Base-by-base conservation (phyloP, 53 echinoderm and acorn worm species). In the Zoroaster sp. region DNA sequence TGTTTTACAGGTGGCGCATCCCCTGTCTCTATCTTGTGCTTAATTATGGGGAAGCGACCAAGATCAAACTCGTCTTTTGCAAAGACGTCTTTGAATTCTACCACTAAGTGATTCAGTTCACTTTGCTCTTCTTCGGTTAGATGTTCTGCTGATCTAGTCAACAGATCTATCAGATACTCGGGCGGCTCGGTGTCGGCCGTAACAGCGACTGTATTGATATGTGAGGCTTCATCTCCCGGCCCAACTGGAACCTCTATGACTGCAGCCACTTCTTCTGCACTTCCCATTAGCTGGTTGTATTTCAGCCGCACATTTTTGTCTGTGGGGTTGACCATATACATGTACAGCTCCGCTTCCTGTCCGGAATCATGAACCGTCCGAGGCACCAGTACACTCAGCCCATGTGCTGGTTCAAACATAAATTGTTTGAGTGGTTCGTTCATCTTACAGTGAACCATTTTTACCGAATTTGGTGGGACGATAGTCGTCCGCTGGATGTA, bases 291-390 rank as follows among this genome's bases (percentile, higher is more conserved):
- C 31, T 28, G 52, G 23, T 72, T 78, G 32, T 28, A 1, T 13
- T 72, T 77, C 10, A 90, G 46, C 0, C 71, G 77, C 36, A 90
- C 74, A 55, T 45, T 59, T 20, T 65, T 83, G 36, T 40, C 68
- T 5, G 90, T 86, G 13, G 87, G 72, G 43, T 93, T 93, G 17
- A 93, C 38, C 74, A 87, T n/a, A n/a, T n/a, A n/a, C n/a, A n/a
- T 76, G 67, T 45, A 93, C 4, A 93, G n/a, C 5, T 37, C 49
- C n/a, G 59, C 40, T 35, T 45, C 21, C 18, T 41, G 35, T 5
- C 45, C 80, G 1, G 35, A 20, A 20, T 31, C 37, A 35, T 93
- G 90, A 13, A 86, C 3, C 5, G 93, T 71, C 41, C 87, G 75
- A 4, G 93, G 87, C 35, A 89, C n/a, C 49, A 86, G 5, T 0